Percentiles rank a stretch among this genome's conserved stretches.
These are phyloP conservation scores for Eubucco bourcierii DNA, from an alignment of 2,113 vertebrate species.

Conservation along the genomic window DNA sequence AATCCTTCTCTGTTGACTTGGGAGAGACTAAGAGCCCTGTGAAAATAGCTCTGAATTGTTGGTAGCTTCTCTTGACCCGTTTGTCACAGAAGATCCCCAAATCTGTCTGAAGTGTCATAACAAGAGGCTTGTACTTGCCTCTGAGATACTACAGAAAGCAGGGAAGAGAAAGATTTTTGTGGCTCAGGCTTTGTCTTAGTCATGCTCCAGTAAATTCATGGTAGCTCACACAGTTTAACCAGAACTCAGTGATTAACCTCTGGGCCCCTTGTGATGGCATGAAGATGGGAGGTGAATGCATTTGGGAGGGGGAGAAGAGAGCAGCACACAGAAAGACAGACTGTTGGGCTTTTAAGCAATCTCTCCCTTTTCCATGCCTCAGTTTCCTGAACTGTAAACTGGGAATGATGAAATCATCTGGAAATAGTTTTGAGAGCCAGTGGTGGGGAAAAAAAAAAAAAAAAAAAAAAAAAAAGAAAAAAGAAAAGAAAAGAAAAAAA, in stretches of 20 bases:
- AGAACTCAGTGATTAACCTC: background rate
- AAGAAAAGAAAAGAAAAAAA: background rate
- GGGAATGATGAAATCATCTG: background rate
- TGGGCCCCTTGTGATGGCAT: background rate
- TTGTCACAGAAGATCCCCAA: background rate
- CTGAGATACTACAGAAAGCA: background rate
- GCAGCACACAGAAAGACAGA: too few species aligned
- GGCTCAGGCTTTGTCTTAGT: background rate
- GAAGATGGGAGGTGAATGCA: background rate
- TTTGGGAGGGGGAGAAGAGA: background rate
- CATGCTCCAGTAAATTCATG: background rate
- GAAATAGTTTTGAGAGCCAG: background rate
- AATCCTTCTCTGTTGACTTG: background rate
- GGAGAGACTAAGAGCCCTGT: background rate
- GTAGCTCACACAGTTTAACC: fast-evolving
- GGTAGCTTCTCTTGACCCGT: background rate
- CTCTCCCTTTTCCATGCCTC: background rate
- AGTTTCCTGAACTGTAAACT: background rate
- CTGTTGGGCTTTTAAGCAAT: background rate
- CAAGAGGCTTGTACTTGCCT: background rate
- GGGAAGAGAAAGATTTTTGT: background rate
- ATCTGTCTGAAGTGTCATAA: background rate
- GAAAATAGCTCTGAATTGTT: background rate
- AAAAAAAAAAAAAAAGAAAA: background rate
- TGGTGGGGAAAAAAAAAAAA: background rate